These are phyloP conservation scores for Paedocypris micromegethes DNA, from an alignment of 2,797 vertebrate genomes.

Conservation along the genomic window DNA sequence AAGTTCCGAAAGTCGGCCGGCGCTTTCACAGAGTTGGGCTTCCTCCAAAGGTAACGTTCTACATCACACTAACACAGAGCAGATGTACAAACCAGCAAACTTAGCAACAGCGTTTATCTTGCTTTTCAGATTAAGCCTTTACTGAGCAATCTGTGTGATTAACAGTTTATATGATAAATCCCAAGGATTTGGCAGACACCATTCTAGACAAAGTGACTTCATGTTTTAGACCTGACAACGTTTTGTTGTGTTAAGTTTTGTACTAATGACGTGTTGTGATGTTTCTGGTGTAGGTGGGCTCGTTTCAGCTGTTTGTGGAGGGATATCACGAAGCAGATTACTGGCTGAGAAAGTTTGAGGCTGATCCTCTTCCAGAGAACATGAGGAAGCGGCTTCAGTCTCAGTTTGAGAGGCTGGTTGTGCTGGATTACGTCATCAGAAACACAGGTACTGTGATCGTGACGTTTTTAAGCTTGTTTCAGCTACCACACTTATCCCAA, in stretches of 20 bases:
- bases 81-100: background rate
- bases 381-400: constrained; percentile 93
- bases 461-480: background rate
- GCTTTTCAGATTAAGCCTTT: too few species aligned
- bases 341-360: constrained; percentile 96
- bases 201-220: background rate
- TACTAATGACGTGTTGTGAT: background rate
- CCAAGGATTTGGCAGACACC: too few species aligned
- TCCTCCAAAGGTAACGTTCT: constrained; percentile 85
- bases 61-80: background rate
- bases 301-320: constrained; percentile 95
- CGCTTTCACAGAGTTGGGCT: constrained; percentile 94
- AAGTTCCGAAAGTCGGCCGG: constrained; percentile 91
- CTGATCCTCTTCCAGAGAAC: constrained; percentile 92
- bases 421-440: constrained; percentile 94
- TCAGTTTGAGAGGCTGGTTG: constrained; percentile 91
- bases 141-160: too few species aligned
- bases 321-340: constrained; percentile 91
- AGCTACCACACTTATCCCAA: background rate
- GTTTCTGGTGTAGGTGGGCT: constrained; percentile 79
- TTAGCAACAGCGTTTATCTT: too few species aligned
- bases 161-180: too few species aligned
- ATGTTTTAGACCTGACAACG: background rate
- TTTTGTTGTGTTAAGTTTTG: background rate
- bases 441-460: constrained; percentile 80